Conservation (phyloP, 2,888 invertebrate genomes). For the Anorthoa munda region DNA sequence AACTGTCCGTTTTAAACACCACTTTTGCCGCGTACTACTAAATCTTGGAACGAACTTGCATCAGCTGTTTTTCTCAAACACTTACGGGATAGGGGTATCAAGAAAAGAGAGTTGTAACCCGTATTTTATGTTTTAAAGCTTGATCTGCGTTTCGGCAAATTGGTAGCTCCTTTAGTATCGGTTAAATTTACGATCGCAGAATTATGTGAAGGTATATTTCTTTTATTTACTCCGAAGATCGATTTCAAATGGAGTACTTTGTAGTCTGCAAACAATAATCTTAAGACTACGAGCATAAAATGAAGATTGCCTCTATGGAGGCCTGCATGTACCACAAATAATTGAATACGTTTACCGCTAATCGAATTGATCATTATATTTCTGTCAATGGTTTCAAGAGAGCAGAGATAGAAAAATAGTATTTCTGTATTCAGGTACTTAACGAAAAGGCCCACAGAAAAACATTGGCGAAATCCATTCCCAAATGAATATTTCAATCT, state of each 20-base stretch:
- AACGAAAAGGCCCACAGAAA: not conserved
- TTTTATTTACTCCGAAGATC: not conserved
- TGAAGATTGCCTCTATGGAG: not conserved
- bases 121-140: not conserved
- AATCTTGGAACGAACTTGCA: slow-evolving; percentile 22
- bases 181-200: slow-evolving; percentile 4
- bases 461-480: slow-evolving; percentile 3
- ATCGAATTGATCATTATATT: too few species aligned
- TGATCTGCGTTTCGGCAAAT: slow-evolving; percentile 10
- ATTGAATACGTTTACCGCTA: too few species aligned
- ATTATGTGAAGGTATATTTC: not conserved
- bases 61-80: slow-evolving; percentile 20
- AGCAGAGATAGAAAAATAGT: too few species aligned
- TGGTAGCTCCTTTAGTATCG: slow-evolving; percentile 1
- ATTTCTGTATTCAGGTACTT: not conserved
- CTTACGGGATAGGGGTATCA: not conserved
- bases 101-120: not conserved
- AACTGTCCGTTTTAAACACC: slow-evolving; percentile 15
- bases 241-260: not conserved
- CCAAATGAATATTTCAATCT: slow-evolving; percentile 49
- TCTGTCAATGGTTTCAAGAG: too few species aligned
- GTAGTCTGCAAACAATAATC: not conserved
- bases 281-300: not conserved
- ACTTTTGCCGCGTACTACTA: slow-evolving; percentile 21
- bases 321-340: too few species aligned